Conservation (phyloP, 2,797 vertebrate genomes). For the Peromyscus eremicus region DNA sequence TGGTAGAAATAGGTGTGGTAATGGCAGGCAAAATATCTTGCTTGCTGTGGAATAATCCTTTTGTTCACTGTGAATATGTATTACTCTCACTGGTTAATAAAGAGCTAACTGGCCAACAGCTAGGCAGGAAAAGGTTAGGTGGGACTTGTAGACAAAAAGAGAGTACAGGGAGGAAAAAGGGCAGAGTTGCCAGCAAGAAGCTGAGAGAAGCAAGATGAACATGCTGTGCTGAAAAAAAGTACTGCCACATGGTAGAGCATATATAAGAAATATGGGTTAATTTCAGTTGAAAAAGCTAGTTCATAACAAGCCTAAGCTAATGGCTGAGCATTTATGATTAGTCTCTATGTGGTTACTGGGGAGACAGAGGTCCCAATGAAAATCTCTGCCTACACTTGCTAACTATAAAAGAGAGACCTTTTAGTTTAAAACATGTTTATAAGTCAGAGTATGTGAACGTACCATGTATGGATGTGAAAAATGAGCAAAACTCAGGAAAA, state of each 20-base stretch:
- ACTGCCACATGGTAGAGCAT: background rate
- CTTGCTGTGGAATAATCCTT: background rate
- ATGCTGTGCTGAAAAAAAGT: background rate
- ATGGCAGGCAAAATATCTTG: background rate
- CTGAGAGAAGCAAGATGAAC: background rate
- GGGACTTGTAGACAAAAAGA: background rate
- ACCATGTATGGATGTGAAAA: background rate
- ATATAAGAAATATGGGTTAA: background rate
- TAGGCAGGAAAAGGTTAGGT: background rate
- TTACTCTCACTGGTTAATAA: background rate
- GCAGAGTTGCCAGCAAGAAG: background rate
- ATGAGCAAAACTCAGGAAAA: slow-evolving; percentile 33
- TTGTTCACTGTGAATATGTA: background rate
- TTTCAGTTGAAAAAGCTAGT: background rate
- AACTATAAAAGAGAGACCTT: slow-evolving; percentile 49
- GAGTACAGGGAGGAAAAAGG: background rate
- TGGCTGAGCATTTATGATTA: background rate
- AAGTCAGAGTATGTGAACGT: background rate
- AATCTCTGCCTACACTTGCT: background rate
- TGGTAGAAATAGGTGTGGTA: slow-evolving; percentile 25
- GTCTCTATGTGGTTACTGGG: background rate
- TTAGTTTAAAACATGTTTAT: slow-evolving; percentile 1
- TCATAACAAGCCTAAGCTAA: background rate
- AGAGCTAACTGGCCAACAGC: background rate
- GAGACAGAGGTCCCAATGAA: background rate